Percentiles rank a stretch among this genome's conserved stretches.
Evolutionary conservation across 2,113 vertebrate species (phyloP).

Genomic region (Rana temporaria): DNA sequence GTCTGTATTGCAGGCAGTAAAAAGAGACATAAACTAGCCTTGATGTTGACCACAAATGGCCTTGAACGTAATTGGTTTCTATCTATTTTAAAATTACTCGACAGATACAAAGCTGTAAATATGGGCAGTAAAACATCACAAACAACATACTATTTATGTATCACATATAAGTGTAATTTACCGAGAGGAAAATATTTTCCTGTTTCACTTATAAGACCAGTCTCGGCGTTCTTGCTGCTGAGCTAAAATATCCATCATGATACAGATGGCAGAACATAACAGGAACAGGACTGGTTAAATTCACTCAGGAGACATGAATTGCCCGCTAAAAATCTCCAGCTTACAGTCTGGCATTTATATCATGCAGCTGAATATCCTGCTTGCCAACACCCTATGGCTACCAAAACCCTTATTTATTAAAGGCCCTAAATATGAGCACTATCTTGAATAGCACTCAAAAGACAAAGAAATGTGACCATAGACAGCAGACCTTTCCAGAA

Average conservation of each 20-base stretch:
- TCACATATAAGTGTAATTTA: conserved; percentile 28
- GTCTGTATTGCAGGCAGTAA: conserved; percentile 20
- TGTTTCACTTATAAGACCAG: background rate
- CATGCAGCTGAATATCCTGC: no score
- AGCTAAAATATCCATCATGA: background rate
- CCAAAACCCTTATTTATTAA: no score
- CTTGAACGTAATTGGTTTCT: conserved; percentile 44
- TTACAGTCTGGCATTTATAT: no score
- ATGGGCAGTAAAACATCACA: conserved; percentile 20
- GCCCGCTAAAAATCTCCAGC: no score
- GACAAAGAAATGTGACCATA: no score
- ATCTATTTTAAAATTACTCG: conserved; percentile 25
- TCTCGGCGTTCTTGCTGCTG: background rate
- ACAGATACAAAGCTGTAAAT: conserved; percentile 37
- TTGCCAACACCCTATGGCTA: no score
- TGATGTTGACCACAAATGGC: conserved; percentile 35
- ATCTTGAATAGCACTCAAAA: no score
- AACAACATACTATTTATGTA: conserved; percentile 41
- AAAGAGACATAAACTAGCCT: conserved; percentile 27
- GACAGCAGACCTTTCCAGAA: no score
- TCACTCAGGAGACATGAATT: background rate
- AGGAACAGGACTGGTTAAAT: background rate
- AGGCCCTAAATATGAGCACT: no score
- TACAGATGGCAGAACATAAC: background rate
- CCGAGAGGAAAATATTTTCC: conserved; percentile 14